Evolutionary conservation across 2,797 vertebrate species (phyloP).

Genomic region (Urosaurus nigricauda): DNA sequence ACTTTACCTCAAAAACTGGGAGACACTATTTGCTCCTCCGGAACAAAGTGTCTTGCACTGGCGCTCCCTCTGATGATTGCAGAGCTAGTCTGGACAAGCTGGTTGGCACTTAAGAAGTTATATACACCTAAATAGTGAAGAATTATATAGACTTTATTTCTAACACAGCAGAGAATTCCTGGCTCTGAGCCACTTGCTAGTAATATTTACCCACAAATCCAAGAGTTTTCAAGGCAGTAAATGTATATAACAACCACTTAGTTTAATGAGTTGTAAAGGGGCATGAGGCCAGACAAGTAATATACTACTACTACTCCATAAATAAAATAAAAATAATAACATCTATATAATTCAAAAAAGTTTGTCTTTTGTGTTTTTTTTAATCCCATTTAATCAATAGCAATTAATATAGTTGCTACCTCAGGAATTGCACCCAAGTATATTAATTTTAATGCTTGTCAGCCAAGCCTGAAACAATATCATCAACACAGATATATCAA

Average conservation of each 20-base stretch:
- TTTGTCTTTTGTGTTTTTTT: conserved; percentile 46
- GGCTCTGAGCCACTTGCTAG: background rate
- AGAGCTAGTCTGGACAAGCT: background rate
- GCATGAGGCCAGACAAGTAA: conserved; percentile 17
- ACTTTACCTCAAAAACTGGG: background rate
- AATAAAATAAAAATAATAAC: conserved; percentile 55
- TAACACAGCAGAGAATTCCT: conserved; percentile 33
- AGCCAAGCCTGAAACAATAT: conserved; percentile 64
- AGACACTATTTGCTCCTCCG: background rate
- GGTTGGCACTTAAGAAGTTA: background rate
- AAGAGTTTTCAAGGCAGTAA: conserved; percentile 44
- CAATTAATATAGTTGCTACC: conserved; percentile 50
- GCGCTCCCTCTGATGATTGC: background rate
- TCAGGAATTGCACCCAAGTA: conserved; percentile 46
- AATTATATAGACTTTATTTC: conserved; percentile 31
- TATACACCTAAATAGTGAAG: conserved; percentile 22
- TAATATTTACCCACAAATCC: conserved; percentile 40
- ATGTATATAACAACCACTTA: conserved; percentile 35
- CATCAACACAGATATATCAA: conserved; percentile 25
- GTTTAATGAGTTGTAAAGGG: conserved; percentile 49
- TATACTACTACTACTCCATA: conserved; percentile 28
- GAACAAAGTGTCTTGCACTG: background rate
- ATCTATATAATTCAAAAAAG: conserved; percentile 41
- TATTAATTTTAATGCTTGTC: conserved; percentile 59
- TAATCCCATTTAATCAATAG: conserved; percentile 49